Percentiles rank a stretch among this genome's conserved stretches.
These are phyloP conservation scores for Tetramorium simillimum DNA, from an alignment of 1,140 invertebrate species.

Conservation along the genomic window DNA sequence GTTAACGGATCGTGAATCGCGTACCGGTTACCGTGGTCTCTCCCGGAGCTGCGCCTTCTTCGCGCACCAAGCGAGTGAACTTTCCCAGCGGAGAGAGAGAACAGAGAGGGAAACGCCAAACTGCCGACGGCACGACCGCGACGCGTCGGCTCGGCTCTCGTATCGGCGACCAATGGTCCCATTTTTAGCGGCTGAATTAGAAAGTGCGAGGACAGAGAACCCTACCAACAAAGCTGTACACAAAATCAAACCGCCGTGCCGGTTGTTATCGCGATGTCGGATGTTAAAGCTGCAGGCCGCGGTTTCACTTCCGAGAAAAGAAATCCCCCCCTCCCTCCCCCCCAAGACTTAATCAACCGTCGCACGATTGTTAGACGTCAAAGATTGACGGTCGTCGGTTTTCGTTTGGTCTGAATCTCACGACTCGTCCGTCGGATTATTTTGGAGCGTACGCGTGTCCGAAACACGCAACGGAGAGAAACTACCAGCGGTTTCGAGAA, in stretches of 20 bases:
- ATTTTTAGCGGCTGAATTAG: constrained; percentile 55
- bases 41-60: constrained; percentile 17
- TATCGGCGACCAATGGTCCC: constrained; percentile 43
- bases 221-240: not conserved
- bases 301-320: not conserved
- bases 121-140: not conserved
- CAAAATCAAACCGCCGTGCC: not conserved
- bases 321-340: too few relatives aligned
- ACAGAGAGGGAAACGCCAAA: constrained; percentile 49
- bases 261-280: not conserved
- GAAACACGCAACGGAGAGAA: not conserved
- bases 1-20: constrained; percentile 45
- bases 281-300: not conserved
- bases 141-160: not conserved
- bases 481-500: not conserved
- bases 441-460: not conserved
- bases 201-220: constrained; percentile 47
- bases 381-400: not conserved
- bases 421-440: not conserved
- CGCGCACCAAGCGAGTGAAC: constrained; percentile 32
- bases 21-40: constrained; percentile 29
- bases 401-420: not conserved
- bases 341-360: too few relatives aligned
- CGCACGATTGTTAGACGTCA: not conserved
- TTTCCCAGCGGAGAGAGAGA: constrained; percentile 37